Evolutionary conservation across 2,113 vertebrate genomes (phyloP).

Genomic region (Leptocoma aspasia): DNA sequence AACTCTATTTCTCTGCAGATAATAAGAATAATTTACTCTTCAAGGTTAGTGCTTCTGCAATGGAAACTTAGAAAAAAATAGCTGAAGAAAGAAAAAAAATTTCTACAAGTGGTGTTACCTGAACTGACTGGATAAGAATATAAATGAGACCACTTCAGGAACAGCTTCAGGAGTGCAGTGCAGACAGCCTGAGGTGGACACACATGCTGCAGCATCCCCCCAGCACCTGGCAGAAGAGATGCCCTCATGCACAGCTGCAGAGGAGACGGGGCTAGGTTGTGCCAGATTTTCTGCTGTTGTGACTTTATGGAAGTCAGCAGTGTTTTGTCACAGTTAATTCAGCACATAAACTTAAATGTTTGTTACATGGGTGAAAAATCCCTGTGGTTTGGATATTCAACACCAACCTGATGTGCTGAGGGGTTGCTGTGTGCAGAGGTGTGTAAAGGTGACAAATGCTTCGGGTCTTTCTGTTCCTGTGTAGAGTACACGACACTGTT

Average conservation of each 20-base stretch:
- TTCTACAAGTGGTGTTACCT: neutral
- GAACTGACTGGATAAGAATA: neutral
- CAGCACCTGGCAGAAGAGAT: neutral
- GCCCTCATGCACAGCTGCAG: neutral
- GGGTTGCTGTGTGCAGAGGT: neutral
- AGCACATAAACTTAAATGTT: neutral
- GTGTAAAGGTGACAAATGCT: neutral
- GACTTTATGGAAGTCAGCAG: neutral
- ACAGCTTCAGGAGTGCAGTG: neutral
- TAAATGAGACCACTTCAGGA: neutral
- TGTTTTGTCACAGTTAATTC: neutral
- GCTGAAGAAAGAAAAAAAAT: neutral
- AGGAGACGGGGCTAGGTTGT: neutral
- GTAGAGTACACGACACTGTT: neutral
- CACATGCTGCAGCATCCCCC: neutral
- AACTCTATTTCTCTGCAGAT: neutral
- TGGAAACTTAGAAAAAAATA: neutral
- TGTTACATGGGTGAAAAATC: neutral
- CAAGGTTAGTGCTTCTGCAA: neutral
- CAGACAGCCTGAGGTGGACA: neutral
- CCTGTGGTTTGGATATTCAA: neutral
- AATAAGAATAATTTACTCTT: neutral
- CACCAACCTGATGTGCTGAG: neutral
- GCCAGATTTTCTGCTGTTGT: neutral
- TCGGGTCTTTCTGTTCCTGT: neutral